Evolutionary conservation across 2,113 vertebrate genomes (phyloP).

Genomic region (Rattus norvegicus): GRCr8 NC_086033.1:76010001-76010500

Average conservation of each 20-base stretch:
- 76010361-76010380: conserved; percentile 31
- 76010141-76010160: background rate
- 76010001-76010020: rapidly evolving
- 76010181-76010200: background rate
- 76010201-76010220: too few species aligned
- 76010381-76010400: background rate
- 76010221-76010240: background rate
- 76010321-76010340: background rate
- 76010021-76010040: background rate
- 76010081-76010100: rapidly evolving
- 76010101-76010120: rapidly evolving
- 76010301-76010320: background rate
- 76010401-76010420: background rate
- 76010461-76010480: background rate
- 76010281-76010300: background rate
- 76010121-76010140: rapidly evolving
- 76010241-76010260: too few species aligned
- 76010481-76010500: background rate
- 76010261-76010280: background rate
- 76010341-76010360: conserved; percentile 38
- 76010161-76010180: background rate
- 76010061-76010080: rapidly evolving
- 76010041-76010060: rapidly evolving
- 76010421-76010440: background rate
- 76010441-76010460: background rate